These are phyloP conservation scores for Columba livia DNA, from an alignment of 2,113 vertebrate genomes.

Conservation along the genomic window DNA sequence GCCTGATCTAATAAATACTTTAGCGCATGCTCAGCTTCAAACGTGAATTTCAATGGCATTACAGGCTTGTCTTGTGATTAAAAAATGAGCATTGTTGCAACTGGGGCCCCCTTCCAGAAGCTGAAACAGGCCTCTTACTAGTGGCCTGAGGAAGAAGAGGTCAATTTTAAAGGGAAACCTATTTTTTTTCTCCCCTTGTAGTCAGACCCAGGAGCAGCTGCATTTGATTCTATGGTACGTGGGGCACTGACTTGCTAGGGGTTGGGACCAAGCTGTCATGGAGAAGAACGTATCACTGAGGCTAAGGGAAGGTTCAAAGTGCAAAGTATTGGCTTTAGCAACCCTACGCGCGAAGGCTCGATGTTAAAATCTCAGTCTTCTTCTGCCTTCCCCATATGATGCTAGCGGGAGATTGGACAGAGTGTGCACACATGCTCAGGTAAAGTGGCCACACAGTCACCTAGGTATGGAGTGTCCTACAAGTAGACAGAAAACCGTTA, in stretches of 20 bases:
- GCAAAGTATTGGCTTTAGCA: background rate
- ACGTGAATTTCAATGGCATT: background rate
- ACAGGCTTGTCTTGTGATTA: background rate
- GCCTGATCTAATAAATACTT: background rate
- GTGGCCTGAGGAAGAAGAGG: conserved; percentile 13
- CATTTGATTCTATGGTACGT: background rate
- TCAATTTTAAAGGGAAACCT: conserved; percentile 32
- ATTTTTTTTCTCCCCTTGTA: background rate
- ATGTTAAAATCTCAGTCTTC: background rate
- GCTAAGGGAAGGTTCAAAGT: background rate
- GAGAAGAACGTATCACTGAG: background rate
- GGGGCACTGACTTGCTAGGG: background rate
- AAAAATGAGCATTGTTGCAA: background rate
- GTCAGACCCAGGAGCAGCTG: background rate
- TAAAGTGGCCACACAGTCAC: background rate
- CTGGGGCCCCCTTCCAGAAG: background rate
- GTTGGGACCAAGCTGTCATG: background rate
- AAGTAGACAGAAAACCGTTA: background rate
- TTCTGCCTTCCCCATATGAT: background rate
- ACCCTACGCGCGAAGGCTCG: fast-evolving
- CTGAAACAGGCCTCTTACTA: background rate
- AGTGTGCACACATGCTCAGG: background rate
- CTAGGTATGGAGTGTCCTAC: background rate
- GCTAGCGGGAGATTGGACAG: background rate
- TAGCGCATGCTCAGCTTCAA: background rate